Base-by-base conservation (phyloP, 2,113 vertebrate genomes). In the Paratilapia polleni region DNA sequence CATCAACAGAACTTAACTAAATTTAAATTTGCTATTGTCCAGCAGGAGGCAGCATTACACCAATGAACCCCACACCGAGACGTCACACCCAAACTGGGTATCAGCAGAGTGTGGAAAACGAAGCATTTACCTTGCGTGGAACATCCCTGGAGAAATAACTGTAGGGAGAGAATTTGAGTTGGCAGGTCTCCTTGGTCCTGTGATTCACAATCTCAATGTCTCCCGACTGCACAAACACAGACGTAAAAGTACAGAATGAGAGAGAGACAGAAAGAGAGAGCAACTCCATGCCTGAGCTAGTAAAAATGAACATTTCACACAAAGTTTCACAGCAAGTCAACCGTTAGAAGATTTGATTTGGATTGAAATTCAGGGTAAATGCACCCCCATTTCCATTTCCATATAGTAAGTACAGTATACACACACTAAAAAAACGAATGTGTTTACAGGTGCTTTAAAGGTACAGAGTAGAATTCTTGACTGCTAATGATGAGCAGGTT, bases 111-210 rank as follows among this genome's bases (percentile, higher is more conserved):
- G 31, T 54, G 43, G 22, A 66, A 68, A 41, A 43, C 4, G 26
- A 82, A 58, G 64, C 17, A 4, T 81, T 80, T 88, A 99, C 98
- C 98, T 99, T 99, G 17, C 98, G 96, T 43, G 98, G 97, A 3
- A 97, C 95, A 19, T 99, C 98, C 93, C 98, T 97, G 93, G 98
- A 99, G 94, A 99, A 99, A 94, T 99, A 99, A 94, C 98, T 99
- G 92, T 99, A 99, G 76, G 98, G 98, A 77, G 96, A 97, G 87
- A 99, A 99, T 95, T 99, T 99, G 81, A 99, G 96, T 91, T 99
- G 98, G 93, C 98, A 99, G 90, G 97, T 97, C 94, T 99, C 98
- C 95, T 97, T 97, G 78, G 98, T 99, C 91, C 96, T 98, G 92
- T 98, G 96, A 94, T 99, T 99, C 89, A 98, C 94, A 75, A 99